Percentiles rank a stretch among this genome's conserved stretches.
Evolutionary conservation across 2,888 invertebrate species (phyloP).

Genomic region (Agrotis segetum): DNA sequence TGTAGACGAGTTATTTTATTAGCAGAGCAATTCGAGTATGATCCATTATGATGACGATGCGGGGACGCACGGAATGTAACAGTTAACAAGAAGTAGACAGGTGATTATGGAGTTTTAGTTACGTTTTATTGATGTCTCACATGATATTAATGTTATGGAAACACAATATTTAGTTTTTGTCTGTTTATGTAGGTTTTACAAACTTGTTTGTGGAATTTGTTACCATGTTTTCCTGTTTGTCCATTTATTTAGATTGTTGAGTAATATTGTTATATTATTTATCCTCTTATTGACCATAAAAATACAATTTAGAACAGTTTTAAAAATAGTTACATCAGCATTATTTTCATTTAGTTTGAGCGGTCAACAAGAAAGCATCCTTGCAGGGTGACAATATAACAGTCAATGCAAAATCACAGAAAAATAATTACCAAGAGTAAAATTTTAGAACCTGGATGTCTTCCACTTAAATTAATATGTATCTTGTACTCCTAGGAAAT

Average conservation of each 20-base stretch:
- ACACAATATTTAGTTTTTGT: not conserved
- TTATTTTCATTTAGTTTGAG: not conserved
- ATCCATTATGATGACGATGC: conserved; percentile 27
- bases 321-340: not conserved
- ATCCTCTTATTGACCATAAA: not conserved
- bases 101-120: not conserved
- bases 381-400: not conserved
- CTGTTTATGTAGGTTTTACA: not conserved
- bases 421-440: not conserved
- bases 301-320: not conserved
- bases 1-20: conserved; percentile 34
- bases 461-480: not conserved
- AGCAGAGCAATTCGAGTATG: conserved; percentile 26
- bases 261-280: not conserved
- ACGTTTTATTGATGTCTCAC: conserved; percentile 1
- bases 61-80: conserved; percentile 31
- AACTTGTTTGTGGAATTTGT: conserved; percentile 4
- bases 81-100: conserved; percentile 55
- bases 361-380: too few relatives aligned
- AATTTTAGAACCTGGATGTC: not conserved
- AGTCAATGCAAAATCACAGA: not conserved
- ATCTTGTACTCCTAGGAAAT: not conserved
- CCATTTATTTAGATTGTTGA: conserved; percentile 13
- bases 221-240: conserved; percentile 52
- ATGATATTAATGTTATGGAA: conserved; percentile 5